Evolutionary conservation across 2,797 vertebrate species (phyloP).

Genomic region (Chaunax sp.): DNA sequence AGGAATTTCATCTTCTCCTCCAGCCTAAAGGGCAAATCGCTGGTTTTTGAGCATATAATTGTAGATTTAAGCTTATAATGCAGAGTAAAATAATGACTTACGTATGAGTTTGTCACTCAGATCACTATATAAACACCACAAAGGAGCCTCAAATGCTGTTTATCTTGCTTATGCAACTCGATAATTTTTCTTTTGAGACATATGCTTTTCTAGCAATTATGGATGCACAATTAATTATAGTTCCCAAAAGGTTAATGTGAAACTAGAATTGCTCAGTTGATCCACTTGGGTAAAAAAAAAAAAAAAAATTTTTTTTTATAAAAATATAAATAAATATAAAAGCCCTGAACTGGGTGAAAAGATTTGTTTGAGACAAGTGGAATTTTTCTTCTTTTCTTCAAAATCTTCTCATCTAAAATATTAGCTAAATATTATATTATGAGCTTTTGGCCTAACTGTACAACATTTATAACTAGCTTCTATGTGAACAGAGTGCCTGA

Average conservation of each 20-base stretch:
- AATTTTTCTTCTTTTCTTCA: not conserved
- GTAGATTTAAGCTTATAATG: slow-evolving; percentile 91
- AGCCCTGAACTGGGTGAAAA: not conserved
- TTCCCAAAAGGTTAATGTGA: not conserved
- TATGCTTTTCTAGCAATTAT: slow-evolving; percentile 22
- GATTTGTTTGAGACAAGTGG: too few relatives aligned
- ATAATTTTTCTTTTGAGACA: slow-evolving; percentile 31
- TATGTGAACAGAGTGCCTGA: slow-evolving; percentile 59
- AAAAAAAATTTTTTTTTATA: too few relatives aligned
- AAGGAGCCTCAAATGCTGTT: slow-evolving; percentile 35
- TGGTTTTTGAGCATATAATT: slow-evolving; percentile 94
- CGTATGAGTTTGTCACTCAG: slow-evolving; percentile 2
- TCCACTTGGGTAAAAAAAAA: not conserved
- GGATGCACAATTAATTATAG: slow-evolving; percentile 11
- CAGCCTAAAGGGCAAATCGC: slow-evolving; percentile 97
- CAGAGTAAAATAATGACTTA: slow-evolving; percentile 15
- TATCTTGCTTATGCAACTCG: slow-evolving; percentile 50
- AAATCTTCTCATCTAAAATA: slow-evolving; percentile 2
- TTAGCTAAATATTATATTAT: slow-evolving; percentile 7
- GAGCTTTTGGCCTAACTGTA: slow-evolving; percentile 42
- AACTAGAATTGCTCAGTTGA: not conserved
- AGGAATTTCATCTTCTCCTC: slow-evolving; percentile 96
- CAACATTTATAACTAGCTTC: slow-evolving; percentile 36
- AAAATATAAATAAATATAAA: not conserved
- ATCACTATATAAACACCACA: slow-evolving; percentile 24